Conservation (phyloP, 2,113 vertebrate genomes). For the Condylura cristata region DNA sequence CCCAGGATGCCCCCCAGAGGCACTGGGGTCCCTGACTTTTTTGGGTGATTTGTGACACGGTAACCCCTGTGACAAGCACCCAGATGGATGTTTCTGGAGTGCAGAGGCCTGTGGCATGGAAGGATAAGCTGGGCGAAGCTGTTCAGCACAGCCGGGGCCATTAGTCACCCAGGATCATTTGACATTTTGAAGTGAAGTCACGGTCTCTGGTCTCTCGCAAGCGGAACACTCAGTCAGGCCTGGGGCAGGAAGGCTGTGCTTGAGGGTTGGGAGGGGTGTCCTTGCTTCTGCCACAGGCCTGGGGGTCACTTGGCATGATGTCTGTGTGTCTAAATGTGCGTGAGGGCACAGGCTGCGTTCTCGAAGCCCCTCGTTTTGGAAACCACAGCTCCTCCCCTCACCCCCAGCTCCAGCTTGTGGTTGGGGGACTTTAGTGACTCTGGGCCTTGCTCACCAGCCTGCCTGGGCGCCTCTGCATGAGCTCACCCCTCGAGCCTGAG, state of each 20-base stretch:
- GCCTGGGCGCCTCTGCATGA: neutral
- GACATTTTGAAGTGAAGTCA: conserved; percentile 23
- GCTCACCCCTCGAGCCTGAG: neutral
- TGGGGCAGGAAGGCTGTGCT: neutral
- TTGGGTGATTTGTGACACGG: neutral
- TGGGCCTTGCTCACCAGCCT: neutral
- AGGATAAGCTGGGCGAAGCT: neutral
- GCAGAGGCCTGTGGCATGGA: neutral
- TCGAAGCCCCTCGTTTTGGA: too few species aligned
- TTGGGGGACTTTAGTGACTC: neutral
- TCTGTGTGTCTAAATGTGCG: too few species aligned
- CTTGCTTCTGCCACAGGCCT: neutral
- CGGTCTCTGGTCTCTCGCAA: neutral
- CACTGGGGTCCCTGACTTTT: neutral
- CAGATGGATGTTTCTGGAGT: neutral
- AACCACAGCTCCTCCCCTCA: neutral
- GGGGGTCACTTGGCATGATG: too few species aligned
- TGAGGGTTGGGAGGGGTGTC: neutral
- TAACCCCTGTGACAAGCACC: neutral
- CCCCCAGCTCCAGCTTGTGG: neutral
- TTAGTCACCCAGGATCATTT: neutral
- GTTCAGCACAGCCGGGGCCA: neutral
- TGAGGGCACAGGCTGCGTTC: neutral
- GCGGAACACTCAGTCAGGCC: neutral
- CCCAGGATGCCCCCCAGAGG: neutral